Evolutionary conservation across 2,797 vertebrate genomes (phyloP), one percentile per base, ranked within the genome.

Genomic region (Alectoris magna): DNA sequence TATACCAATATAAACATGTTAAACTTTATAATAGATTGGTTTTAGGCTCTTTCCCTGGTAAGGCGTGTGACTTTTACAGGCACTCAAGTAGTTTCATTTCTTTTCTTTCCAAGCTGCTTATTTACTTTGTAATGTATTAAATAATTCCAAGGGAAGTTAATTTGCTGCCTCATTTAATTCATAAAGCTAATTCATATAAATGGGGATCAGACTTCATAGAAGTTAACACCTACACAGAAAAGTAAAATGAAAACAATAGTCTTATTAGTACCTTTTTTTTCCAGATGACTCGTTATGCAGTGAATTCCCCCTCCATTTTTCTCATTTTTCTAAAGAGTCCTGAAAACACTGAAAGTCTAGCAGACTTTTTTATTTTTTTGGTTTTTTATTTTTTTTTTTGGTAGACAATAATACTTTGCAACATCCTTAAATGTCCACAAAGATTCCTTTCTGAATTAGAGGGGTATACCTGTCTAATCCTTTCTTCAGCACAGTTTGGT

Each of bases 231-330:
- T 83, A 73, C 36, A 34, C 16, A 64, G n/a, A 87, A 87, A 92
- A 74, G 21, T 41, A 19, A 88, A 91, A 94, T 56, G 8, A 87
- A 94, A 92, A 75, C 31, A 77, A 66, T 79, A 74, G 84, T 74
- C 38, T 66, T 89, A 70, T 77, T 76, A 48, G 5, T 56, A 63
- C 67, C 64, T 81, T 51, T 41, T 24, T 34, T 84, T 93, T 62
- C 56, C 24, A 88, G 49, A 83, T 66, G 3, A 53, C 31, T 83
- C 81, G 75, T 56, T 69, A 53, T 66, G 9, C 6, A 70, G 8
- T 64, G 22, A 27, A 60, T 83, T 53, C 76, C 29, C 15, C 17
- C 77, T 56, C 86, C 66, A 38, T 55, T 55, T 55, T 55, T 81
- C 15, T 88, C 66, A 38, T 55, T 55, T 31, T 55, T 81, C 15